A percentile compares a stretch with the other conserved stretches of the same genome.
Conservation (phyloP, 2,113 vertebrate genomes). For the Dasyprocta punctata region DNA sequence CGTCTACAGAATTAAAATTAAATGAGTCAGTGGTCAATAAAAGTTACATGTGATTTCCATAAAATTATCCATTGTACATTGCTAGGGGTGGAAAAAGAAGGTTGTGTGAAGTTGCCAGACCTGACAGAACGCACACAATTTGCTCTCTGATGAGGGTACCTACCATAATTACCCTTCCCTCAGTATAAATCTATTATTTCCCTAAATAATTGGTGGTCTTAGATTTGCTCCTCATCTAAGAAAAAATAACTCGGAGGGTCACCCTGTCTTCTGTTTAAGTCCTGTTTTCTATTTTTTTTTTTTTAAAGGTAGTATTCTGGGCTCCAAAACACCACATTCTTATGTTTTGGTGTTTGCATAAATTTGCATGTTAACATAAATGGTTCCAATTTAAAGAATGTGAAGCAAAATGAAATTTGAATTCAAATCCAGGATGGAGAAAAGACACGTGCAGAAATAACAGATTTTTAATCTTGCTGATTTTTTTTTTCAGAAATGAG, state of each 20-base stretch:
- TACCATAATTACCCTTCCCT: background rate
- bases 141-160: background rate
- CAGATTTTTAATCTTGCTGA: slow-evolving; percentile 71
- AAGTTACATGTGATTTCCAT: slow-evolving; percentile 71
- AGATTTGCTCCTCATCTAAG: background rate
- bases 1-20: slow-evolving; percentile 78
- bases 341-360: slow-evolving; percentile 77
- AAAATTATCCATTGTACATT: slow-evolving; percentile 58
- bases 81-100: slow-evolving; percentile 26
- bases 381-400: slow-evolving; percentile 71
- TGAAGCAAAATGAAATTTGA: slow-evolving; percentile 77
- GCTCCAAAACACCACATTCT: slow-evolving; percentile 77
- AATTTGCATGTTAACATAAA: slow-evolving; percentile 80
- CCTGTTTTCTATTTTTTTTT: background rate
- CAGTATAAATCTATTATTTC: slow-evolving; percentile 55
- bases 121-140: background rate
- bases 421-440: slow-evolving; percentile 74
- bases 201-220: slow-evolving; percentile 47
- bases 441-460: slow-evolving; percentile 76
- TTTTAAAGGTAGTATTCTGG: slow-evolving; percentile 47
- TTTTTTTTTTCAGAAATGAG: slow-evolving; percentile 56
- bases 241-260: slow-evolving; percentile 18
- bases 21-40: slow-evolving; percentile 74
- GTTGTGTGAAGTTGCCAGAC: background rate
- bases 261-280: slow-evolving; percentile 46